Evolutionary conservation across 2,888 invertebrate genomes (phyloP).

Genomic region (Drosophila gaucha): DNA sequence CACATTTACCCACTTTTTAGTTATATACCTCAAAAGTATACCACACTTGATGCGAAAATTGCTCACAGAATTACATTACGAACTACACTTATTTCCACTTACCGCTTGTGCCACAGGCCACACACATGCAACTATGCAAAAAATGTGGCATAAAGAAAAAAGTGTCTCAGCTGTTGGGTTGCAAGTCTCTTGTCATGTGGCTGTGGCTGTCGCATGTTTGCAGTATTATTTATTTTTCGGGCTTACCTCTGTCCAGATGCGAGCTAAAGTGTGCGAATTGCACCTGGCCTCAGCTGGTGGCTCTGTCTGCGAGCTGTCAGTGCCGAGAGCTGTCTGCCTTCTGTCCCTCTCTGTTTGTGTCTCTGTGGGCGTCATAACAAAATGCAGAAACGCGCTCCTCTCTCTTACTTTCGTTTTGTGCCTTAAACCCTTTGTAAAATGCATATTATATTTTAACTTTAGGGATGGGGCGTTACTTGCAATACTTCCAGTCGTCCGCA

Average conservation of each 20-base stretch:
- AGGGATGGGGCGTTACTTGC: no score
- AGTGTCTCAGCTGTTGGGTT: constrained; percentile 46
- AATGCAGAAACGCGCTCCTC: not conserved
- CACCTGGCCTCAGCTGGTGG: constrained; percentile 29
- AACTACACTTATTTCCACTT: constrained; percentile 17
- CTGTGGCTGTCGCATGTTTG: constrained; percentile 20
- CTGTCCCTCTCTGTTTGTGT: constrained; percentile 10
- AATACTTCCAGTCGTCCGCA: no score
- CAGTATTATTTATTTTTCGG: constrained; percentile 16
- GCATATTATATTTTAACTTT: no score
- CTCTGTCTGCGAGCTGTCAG: constrained; percentile 36
- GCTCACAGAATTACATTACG: constrained; percentile 3
- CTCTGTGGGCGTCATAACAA: constrained; percentile 19
- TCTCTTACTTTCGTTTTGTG: not conserved
- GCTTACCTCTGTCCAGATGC: constrained; percentile 7
- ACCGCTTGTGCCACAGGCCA: constrained; percentile 13
- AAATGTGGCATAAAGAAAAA: no score
- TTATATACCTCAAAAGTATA: not conserved
- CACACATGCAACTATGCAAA: constrained; percentile 23
- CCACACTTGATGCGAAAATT: not conserved
- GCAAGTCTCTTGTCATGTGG: constrained; percentile 51
- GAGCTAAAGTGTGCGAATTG: not conserved
- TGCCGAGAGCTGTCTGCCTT: constrained; percentile 5
- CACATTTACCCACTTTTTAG: not conserved
- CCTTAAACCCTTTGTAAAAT: not conserved